These are phyloP conservation scores for Notiomystis cincta DNA, from an alignment of 2,113 vertebrate species.

Conservation along the genomic window DNA sequence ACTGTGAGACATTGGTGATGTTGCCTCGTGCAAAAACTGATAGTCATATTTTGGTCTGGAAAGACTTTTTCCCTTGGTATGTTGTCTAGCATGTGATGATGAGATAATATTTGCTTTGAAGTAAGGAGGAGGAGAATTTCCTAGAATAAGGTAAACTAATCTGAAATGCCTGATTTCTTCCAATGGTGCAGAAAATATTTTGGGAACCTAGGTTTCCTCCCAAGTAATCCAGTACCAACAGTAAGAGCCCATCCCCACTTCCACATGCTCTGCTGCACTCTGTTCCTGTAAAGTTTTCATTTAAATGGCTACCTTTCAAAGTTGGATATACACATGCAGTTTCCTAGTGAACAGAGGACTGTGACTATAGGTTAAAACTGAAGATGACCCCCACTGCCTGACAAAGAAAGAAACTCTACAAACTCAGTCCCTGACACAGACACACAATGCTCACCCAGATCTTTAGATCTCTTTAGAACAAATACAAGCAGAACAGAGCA, in stretches of 20 bases:
- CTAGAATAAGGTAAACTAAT: not conserved
- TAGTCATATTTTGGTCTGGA: not conserved
- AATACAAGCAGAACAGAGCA: not conserved
- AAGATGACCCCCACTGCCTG: not conserved
- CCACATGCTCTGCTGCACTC: not conserved
- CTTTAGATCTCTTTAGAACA: not conserved
- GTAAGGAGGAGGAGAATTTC: not conserved
- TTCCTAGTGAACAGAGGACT: not conserved
- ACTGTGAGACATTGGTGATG: not conserved
- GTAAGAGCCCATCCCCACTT: not conserved
- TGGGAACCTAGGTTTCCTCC: not conserved
- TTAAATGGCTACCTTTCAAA: not conserved
- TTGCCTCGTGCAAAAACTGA: slow-evolving; percentile 6
- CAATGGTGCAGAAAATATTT: not conserved
- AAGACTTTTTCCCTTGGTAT: not conserved
- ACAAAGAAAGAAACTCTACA: not conserved
- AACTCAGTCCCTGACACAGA: not conserved
- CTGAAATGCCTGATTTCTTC: not conserved
- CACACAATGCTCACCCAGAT: not conserved
- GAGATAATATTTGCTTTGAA: not conserved
- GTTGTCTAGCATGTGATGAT: slow-evolving; percentile 30
- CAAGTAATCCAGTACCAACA: not conserved
- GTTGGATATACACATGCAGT: not conserved
- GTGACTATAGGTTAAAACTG: not conserved
- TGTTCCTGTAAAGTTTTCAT: not conserved